phyloP scores from a whole-genome alignment of 1,140 invertebrate species.

The Trachelipus rathkii region DNA sequence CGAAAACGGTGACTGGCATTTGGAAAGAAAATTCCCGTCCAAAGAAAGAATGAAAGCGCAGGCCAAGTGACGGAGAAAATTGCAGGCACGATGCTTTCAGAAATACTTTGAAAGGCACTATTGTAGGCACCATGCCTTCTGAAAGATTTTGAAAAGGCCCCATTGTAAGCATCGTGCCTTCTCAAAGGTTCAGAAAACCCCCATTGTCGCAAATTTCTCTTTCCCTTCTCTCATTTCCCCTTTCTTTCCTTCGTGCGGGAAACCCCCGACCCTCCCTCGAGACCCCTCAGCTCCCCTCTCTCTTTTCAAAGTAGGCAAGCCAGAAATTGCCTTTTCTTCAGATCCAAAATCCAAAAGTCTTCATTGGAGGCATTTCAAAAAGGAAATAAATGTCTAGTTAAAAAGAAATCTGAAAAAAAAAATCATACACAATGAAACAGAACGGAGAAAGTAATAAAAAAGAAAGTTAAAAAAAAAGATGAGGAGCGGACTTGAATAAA shows the following conservation, averaged over 20 bases:
- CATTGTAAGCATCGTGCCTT: slow-evolving; percentile 9
- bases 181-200: slow-evolving; percentile 11
- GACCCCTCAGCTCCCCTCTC: not conserved
- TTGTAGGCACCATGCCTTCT: slow-evolving; percentile 11
- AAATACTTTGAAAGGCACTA: slow-evolving; percentile 28
- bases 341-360: slow-evolving; percentile 21
- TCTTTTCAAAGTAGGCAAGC: slow-evolving; percentile 42
- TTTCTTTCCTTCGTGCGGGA: not conserved
- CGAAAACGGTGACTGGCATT: slow-evolving; percentile 43
- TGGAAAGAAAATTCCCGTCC: slow-evolving; percentile 42
- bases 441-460: not conserved
- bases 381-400: slow-evolving; percentile 13
- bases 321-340: slow-evolving; percentile 44
- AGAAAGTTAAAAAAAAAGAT: not conserved
- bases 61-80: slow-evolving; percentile 43
- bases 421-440: not conserved
- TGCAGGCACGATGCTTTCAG: slow-evolving; percentile 39
- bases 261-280: not conserved
- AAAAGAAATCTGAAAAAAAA: not conserved
- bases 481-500: not conserved
- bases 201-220: slow-evolving; percentile 40
- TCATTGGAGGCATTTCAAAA: slow-evolving; percentile 12
- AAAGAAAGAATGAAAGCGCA: slow-evolving; percentile 43
- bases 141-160: slow-evolving; percentile 7
- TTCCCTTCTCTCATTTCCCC: slow-evolving; percentile 20